Conservation (phyloP, 2,888 invertebrate species). For the Liodrosophila aerea region DNA sequence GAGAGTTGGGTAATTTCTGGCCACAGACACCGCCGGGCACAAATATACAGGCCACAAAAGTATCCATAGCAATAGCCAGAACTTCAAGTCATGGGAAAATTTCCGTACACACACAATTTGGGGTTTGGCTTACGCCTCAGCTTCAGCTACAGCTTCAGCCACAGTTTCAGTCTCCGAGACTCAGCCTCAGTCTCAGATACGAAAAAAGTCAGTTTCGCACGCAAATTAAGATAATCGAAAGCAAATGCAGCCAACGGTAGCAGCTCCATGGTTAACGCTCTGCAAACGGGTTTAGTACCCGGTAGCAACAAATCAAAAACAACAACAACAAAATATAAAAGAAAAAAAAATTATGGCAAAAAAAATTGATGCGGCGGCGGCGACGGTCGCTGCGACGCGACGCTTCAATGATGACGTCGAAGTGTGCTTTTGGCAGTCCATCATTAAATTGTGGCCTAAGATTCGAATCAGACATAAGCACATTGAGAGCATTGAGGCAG, state of each 20-base stretch:
- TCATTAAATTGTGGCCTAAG: constrained; percentile 77
- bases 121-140: constrained; percentile 73
- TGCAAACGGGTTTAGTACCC: constrained; percentile 74
- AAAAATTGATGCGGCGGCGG: constrained; percentile 22
- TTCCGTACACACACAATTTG: constrained; percentile 77
- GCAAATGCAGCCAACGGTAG: constrained; percentile 71
- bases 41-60: constrained; percentile 7
- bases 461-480: constrained; percentile 69
- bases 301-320: constrained; percentile 76
- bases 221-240: constrained; percentile 82
- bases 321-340: constrained; percentile 60
- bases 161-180: constrained; percentile 9
- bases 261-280: constrained; percentile 70
- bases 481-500: constrained; percentile 1
- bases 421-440: constrained; percentile 78
- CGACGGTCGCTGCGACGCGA: constrained; percentile 10
- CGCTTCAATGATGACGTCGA: constrained; percentile 55
- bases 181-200: constrained; percentile 16
- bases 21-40: constrained; percentile 17
- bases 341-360: constrained; percentile 71
- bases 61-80: constrained; percentile 41
- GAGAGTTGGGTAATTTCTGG: constrained; percentile 70
- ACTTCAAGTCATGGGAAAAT: constrained; percentile 72
- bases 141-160: constrained; percentile 11
- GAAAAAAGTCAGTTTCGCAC: constrained; percentile 80